phyloP scores from a whole-genome alignment of 2,113 vertebrate genomes.

The Cavia aperea region DNA sequence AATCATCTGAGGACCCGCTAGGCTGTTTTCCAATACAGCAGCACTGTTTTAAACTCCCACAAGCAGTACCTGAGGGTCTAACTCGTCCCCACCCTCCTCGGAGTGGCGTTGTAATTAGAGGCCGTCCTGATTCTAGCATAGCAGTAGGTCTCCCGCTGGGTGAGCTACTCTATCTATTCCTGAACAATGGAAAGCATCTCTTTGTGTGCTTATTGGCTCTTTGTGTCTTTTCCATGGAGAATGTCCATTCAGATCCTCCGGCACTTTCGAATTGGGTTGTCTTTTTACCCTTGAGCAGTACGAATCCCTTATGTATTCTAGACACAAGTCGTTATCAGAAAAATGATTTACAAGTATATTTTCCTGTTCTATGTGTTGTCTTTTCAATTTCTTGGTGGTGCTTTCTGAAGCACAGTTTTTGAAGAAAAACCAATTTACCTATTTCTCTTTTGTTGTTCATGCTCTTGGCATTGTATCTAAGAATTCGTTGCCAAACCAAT shows the following conservation, averaged over 20 bases:
- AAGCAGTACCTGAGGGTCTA: fast-evolving
- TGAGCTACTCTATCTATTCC: neutral
- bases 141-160: neutral
- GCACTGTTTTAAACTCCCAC: neutral
- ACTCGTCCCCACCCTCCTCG: neutral
- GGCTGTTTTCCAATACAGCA: neutral
- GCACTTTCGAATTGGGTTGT: neutral
- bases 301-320: neutral
- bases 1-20: neutral
- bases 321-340: neutral
- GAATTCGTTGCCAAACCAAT: neutral
- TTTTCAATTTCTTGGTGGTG: neutral
- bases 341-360: neutral
- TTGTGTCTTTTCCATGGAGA: neutral
- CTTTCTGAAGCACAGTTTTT: neutral
- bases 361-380: neutral
- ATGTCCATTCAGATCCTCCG: neutral
- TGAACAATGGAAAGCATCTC: too few species aligned
- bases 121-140: neutral
- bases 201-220: neutral
- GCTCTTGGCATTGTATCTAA: neutral
- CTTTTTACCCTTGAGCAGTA: neutral
- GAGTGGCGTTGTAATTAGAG: neutral
- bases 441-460: neutral
- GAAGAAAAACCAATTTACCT: neutral